Evolutionary conservation across 2,113 vertebrate species (phyloP).

Genomic region (Myxocyprinus asiaticus): DNA sequence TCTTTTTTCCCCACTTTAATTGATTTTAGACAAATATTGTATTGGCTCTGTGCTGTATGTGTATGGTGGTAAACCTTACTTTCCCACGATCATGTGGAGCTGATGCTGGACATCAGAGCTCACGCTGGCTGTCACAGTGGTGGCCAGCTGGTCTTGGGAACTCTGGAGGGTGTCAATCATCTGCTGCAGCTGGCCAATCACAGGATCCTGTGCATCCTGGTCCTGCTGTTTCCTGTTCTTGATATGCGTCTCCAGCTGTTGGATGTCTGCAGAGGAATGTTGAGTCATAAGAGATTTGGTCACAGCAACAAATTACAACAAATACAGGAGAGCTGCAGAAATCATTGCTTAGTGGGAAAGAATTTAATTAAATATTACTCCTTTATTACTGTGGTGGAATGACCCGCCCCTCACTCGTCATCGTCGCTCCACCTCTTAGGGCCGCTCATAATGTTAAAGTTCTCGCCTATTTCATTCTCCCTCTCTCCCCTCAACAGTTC

Average conservation of each 20-base stretch:
- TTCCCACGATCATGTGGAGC: conserved; percentile 90
- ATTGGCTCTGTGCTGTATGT: not conserved
- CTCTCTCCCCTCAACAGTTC: too few species aligned
- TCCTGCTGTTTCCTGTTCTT: conserved; percentile 87
- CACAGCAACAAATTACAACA: not conserved
- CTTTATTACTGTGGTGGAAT: too few species aligned
- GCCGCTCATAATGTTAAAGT: too few species aligned
- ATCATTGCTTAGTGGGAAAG: not conserved
- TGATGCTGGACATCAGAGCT: conserved; percentile 92
- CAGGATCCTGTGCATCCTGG: conserved; percentile 84
- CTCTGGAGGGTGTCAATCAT: conserved; percentile 84
- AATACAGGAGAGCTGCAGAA: not conserved
- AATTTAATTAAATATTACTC: not conserved
- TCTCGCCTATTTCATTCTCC: too few species aligned
- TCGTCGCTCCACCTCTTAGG: too few species aligned
- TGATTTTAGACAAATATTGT: too few species aligned
- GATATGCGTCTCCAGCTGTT: conserved; percentile 90
- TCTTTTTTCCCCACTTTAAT: too few species aligned
- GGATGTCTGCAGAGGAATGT: conserved; percentile 79
- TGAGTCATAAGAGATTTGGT: conserved; percentile 8
- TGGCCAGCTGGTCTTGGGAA: conserved; percentile 85
- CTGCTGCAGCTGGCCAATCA: conserved; percentile 87
- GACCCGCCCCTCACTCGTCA: too few species aligned
- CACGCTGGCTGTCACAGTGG: conserved; percentile 79
- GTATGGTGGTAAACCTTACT: conserved; percentile 72